Base-by-base conservation (phyloP, 2,888 invertebrate species). In the Clusia tigrina region DNA sequence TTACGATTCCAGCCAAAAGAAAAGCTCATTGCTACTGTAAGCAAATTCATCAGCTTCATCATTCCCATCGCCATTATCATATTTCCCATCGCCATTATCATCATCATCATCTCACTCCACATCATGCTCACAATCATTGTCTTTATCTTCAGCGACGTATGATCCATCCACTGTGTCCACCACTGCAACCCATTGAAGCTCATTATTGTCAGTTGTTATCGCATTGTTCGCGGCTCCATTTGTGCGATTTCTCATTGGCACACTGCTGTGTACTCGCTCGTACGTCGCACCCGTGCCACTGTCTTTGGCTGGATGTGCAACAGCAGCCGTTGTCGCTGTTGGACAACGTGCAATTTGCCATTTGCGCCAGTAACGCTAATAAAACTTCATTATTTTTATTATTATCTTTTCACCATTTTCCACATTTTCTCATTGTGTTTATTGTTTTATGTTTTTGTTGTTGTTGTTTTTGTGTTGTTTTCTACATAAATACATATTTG, bases 341-440 rank as follows among this genome's bases (percentile, higher is more conserved):
- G 54, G 69, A 67, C 69, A 69, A 71, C 69, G 67, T 74, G 74
- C 75, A 78, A 78, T 78, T 78, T 78, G 77, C 74, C 70, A 75
- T 76, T 77, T 73, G 71, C 74, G 78, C 75, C 71, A 74, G 74
- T 78, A 78, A 78, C 74, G 77, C 79, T 78, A 78, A 77, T 79
- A 77, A 78, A 78, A 77, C 75, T 77, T 79, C 71, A 74, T 76
- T 74, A 73, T 74, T 62, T 64, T 52, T 48, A 63, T 58, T 62
- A 48, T 18, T 51, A 59, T 60, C 38, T 63, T 58, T 42, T 37
- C 52, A 42, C 54, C 26, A 32, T 46, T 56, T 18, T 15, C 23
- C 17, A 22, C 60, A 32, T 6, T 42, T 38, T 42, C 10, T 22
- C n/a, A 10, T 59, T 52, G 10, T 25, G n/a, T n/a, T n/a, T n/a